Base-by-base conservation (phyloP, 2,888 invertebrate genomes). In the Temnothorax unifasciatus region DNA sequence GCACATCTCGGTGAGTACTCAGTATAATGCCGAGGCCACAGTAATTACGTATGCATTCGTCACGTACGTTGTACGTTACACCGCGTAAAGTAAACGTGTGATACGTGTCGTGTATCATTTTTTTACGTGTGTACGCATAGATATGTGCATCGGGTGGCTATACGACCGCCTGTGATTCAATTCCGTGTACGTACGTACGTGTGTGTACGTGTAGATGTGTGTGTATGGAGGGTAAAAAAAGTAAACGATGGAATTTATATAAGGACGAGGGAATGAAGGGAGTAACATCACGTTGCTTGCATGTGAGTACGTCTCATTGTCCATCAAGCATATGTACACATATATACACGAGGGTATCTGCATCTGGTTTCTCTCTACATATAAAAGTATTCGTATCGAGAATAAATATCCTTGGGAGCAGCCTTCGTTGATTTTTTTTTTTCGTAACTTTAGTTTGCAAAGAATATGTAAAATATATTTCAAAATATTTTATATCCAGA, bases 1-100 rank as follows among this genome's bases (percentile, higher is more conserved):
- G 92, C 93, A 94, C 93, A 94, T 94, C 92, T 94, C 93, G 93
- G 93, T 94, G 92, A 94, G 93, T 94, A 94, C 92, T 93, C 92
- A 93, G 90, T 93, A 92, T 91, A 92, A 90, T 89, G 87, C 87
- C 91, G 91, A 91, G 88, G 89, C 86, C 87, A 88, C 82, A 82
- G 87, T 88, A 88, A 90, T 88, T 87, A 82, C 85, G 83, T 86
- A 85, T 85, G 87, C 90, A 89, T 88, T 90, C 84, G 86, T 90
- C 82, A 86, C 83, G 87, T 84, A 89, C 84, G 83, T 85, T 81
- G 44, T 34, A 59, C 44, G 59, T 85, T 66, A 77, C 25, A 68
- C 47, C 66, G 66, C 73, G 63, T 79, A 79, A 85, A 25, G 54
- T 84, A 50, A 74, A 82, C 13, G 66, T 82, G 44, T 64, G 44